Evolutionary conservation across 2,797 vertebrate species (phyloP), one percentile per base, ranked within the genome.

Genomic region (Prunella strophiata): DNA sequence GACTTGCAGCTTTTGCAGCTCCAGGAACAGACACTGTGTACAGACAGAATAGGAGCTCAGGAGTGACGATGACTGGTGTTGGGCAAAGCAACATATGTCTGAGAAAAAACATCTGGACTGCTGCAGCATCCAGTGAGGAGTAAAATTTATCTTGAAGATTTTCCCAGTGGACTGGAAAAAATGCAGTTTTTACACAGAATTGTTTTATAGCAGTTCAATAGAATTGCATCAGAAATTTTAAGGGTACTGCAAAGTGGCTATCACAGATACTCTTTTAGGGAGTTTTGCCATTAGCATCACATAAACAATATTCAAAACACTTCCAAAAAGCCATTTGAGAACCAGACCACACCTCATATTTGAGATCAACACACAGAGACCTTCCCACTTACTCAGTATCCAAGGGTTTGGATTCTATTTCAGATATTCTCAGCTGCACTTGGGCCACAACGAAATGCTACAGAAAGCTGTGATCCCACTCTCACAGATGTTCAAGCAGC

Each of bases 101-200:
- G 83, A 93, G 71, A 63, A 70, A 73, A 91, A 95, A 91, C 96
- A 97, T 89, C 93, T 97, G 96, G 88, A 73, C 77, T 45, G 52
- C 50, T 27, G 10, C 67, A 74, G 66, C 42, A n/a, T 71, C 76
- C 77, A 76, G 27, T 12, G n/a, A 73, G 38, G 65, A 91, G 27
- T 30, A 96, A 79, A 93, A 94, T 81, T 73, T 80, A 79, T 54
- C 52, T 74, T 67, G 29, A 92, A 45, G 16, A 52, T 76, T 84
- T 85, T 93, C 79, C 48, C 55, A 4, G 2, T 29, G 32, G 79
- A 71, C 48, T 54, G 22, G 57, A 27, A 95, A 87, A 93, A 94
- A 85, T 74, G 27, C 4, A 30, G 19, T 72, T 91, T 83, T 72
- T 84, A 58, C 11, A 25, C 0, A 20, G 29, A 47, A 36, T 4